Evolutionary conservation across 2,888 invertebrate species (phyloP).

Genomic region (Pammene aurita): DNA sequence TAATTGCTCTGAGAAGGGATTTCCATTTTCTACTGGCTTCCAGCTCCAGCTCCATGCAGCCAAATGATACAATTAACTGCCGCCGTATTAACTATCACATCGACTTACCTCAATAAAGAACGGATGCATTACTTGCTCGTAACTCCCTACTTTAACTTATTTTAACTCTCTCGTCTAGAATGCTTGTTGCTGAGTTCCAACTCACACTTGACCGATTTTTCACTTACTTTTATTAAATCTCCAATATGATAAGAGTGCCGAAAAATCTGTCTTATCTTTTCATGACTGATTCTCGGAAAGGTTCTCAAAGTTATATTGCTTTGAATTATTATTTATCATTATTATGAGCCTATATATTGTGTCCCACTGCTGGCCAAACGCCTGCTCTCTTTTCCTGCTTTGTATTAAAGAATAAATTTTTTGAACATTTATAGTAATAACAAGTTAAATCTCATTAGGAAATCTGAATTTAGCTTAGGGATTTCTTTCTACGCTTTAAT

Average conservation of each 20-base stretch:
- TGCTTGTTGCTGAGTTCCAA: neutral
- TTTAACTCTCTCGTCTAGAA: neutral
- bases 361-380: too few species aligned
- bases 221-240: slow-evolving; percentile 34
- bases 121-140: too few species aligned
- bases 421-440: neutral
- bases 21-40: too few species aligned
- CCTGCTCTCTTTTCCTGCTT: too few species aligned
- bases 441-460: neutral
- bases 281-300: slow-evolving; percentile 16
- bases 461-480: neutral
- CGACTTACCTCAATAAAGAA: too few species aligned
- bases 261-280: slow-evolving; percentile 25
- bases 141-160: too few species aligned
- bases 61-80: too few species aligned
- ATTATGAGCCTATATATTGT: too few species aligned
- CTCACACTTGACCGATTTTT: slow-evolving; percentile 3
- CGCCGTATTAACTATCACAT: too few species aligned
- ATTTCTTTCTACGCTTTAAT: neutral
- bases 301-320: slow-evolving; percentile 6
- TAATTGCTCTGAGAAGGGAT: too few species aligned
- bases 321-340: neutral
- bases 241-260: slow-evolving; percentile 26
- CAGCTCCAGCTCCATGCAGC: too few species aligned
- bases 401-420: too few species aligned